Conservation (phyloP, 2,888 invertebrate genomes). For the Harpagoxenus sublaevis region DNA sequence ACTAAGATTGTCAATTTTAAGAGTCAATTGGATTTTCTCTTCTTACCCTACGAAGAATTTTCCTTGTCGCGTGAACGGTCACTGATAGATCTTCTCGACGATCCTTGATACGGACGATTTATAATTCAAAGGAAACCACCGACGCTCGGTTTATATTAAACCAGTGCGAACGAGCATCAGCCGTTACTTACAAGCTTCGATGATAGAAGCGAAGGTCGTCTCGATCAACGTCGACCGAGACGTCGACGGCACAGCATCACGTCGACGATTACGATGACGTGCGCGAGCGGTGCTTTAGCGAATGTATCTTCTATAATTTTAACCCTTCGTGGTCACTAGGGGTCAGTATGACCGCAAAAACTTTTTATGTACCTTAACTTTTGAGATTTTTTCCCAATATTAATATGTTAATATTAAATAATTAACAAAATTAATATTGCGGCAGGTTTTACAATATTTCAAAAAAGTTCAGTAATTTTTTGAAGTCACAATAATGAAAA, state of each 20-base stretch:
- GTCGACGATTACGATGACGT: slow-evolving; percentile 16
- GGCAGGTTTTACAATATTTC: too few relatives aligned
- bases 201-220: slow-evolving; percentile 42
- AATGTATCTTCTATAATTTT: slow-evolving; percentile 27
- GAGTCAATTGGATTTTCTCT: slow-evolving; percentile 31
- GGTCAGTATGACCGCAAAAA: too few relatives aligned
- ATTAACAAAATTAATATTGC: too few relatives aligned
- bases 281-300: slow-evolving; percentile 39
- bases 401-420: too few relatives aligned
- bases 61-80: background rate
- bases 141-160: slow-evolving; percentile 81
- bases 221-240: slow-evolving; percentile 33
- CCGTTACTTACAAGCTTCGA: slow-evolving; percentile 34
- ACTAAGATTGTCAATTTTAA: slow-evolving; percentile 25
- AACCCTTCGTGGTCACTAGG: too few relatives aligned
- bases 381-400: too few relatives aligned
- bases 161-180: slow-evolving; percentile 63
- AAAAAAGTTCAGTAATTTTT: too few relatives aligned
- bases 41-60: background rate
- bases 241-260: background rate
- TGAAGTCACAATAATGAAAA: too few relatives aligned
- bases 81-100: slow-evolving; percentile 4
- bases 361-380: too few relatives aligned
- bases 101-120: slow-evolving; percentile 37
- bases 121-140: slow-evolving; percentile 37